Conservation (phyloP, 2,888 invertebrate genomes). For the Cybosia mesomella region DNA sequence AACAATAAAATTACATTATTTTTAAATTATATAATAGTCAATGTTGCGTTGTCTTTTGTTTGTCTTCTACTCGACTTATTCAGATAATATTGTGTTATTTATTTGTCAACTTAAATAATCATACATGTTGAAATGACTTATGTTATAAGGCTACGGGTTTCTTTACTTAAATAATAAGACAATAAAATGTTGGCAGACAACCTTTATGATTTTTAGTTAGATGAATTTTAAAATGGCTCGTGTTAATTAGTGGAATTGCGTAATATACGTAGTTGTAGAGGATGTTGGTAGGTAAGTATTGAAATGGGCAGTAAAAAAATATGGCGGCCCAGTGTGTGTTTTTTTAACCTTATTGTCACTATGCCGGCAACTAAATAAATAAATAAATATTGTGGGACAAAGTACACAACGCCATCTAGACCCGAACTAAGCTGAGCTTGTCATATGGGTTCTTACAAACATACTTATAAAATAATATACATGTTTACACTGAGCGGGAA, state of each 20-base stretch:
- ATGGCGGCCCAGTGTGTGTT: not conserved
- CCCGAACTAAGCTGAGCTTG: too few relatives aligned
- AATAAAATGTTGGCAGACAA: not conserved
- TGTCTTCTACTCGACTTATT: not conserved
- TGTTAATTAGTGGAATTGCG: slow-evolving; percentile 4
- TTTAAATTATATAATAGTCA: not conserved
- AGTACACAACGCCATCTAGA: too few relatives aligned
- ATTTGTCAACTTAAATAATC: not conserved
- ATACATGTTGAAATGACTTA: not conserved
- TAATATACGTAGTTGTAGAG: not conserved
- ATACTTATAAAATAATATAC: too few relatives aligned
- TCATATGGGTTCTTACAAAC: too few relatives aligned
- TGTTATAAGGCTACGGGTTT: not conserved
- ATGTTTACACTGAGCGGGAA: too few relatives aligned
- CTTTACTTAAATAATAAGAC: not conserved
- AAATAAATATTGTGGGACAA: too few relatives aligned
- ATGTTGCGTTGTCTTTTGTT: slow-evolving; percentile 5
- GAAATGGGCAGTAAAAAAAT: too few relatives aligned
- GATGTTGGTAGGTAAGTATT: not conserved
- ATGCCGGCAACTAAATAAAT: too few relatives aligned
- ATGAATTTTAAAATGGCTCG: not conserved
- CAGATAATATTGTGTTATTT: not conserved
- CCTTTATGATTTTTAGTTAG: not conserved
- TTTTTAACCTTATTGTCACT: too few relatives aligned
- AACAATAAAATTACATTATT: not conserved